phyloP scores from a whole-genome alignment of 2,888 invertebrate species.

The Plusia festucae region DNA sequence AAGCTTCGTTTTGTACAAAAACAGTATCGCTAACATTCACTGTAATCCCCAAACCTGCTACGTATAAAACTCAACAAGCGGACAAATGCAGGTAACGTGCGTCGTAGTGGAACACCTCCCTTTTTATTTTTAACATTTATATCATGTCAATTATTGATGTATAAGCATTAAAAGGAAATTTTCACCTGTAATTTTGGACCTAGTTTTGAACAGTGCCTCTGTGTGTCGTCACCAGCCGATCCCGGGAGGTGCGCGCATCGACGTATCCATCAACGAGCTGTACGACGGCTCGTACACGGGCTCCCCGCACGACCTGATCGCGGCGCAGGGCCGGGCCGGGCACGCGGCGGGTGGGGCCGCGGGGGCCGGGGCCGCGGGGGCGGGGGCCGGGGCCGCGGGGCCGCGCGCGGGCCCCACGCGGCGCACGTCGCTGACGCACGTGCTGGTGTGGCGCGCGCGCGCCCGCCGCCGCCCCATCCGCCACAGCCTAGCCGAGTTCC shows the following conservation, averaged over 20 bases:
- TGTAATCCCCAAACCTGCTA: no score
- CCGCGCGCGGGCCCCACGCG: slow-evolving; percentile 93
- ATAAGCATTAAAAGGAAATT: no score
- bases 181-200: no score
- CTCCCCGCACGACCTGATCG: slow-evolving; percentile 96
- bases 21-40: no score
- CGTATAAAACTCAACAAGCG: no score
- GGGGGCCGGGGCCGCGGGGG: slow-evolving; percentile 79
- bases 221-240: slow-evolving; percentile 89
- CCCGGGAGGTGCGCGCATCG: slow-evolving; percentile 95
- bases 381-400: slow-evolving; percentile 91
- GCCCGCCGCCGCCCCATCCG: slow-evolving; percentile 91
- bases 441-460: slow-evolving; percentile 94
- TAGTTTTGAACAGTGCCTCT: no score
- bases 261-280: slow-evolving; percentile 98
- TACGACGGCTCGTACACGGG: slow-evolving; percentile 99
- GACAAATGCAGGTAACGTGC: no score
- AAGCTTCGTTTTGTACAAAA: no score
- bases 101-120: no score
- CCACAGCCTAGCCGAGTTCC: slow-evolving; percentile 95
- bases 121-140: no score
- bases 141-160: no score
- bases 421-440: slow-evolving; percentile 93
- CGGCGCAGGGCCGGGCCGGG: slow-evolving; percentile 92
- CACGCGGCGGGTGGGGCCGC: slow-evolving; percentile 81